Conservation (phyloP, 1,140 invertebrate genomes). For the Cyrtorhinus lividipennis region DNA sequence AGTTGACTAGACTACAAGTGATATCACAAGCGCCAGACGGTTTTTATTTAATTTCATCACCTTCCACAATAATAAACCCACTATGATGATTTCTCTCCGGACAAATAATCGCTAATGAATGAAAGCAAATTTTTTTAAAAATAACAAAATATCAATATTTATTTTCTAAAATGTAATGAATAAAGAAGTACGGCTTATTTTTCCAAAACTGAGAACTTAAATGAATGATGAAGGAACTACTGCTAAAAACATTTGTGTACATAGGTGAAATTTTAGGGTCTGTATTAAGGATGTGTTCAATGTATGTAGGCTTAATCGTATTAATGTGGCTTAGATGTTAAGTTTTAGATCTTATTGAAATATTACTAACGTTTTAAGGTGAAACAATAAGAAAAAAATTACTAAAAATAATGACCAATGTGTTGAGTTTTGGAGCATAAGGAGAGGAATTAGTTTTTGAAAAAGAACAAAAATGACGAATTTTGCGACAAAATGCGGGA, state of each 20-base stretch:
- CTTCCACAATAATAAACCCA: neutral
- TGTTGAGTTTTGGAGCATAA: slow-evolving; percentile 16
- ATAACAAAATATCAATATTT: slow-evolving; percentile 15
- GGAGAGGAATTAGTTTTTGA: neutral
- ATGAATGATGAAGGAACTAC: neutral
- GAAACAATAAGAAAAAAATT: neutral
- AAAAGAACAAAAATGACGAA: neutral
- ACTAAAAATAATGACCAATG: slow-evolving; percentile 19
- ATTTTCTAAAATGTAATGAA: slow-evolving; percentile 13
- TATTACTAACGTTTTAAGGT: neutral
- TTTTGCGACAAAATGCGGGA: too few relatives aligned
- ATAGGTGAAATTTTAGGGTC: slow-evolving; percentile 10
- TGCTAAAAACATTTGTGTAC: slow-evolving; percentile 7
- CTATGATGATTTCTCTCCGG: too few relatives aligned
- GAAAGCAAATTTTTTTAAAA: neutral
- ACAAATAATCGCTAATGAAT: neutral
- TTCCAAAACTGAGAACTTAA: slow-evolving; percentile 17
- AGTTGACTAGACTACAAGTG: neutral
- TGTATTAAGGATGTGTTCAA: slow-evolving; percentile 22
- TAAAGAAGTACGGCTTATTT: slow-evolving; percentile 15
- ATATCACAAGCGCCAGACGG: neutral
- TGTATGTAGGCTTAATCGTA: slow-evolving; percentile 21
- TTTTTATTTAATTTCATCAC: neutral
- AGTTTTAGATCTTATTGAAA: slow-evolving; percentile 6
- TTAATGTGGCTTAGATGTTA: slow-evolving; percentile 16